phyloP scores from a whole-genome alignment of 2,888 invertebrate genomes.

The Pollenia angustigena region DNA sequence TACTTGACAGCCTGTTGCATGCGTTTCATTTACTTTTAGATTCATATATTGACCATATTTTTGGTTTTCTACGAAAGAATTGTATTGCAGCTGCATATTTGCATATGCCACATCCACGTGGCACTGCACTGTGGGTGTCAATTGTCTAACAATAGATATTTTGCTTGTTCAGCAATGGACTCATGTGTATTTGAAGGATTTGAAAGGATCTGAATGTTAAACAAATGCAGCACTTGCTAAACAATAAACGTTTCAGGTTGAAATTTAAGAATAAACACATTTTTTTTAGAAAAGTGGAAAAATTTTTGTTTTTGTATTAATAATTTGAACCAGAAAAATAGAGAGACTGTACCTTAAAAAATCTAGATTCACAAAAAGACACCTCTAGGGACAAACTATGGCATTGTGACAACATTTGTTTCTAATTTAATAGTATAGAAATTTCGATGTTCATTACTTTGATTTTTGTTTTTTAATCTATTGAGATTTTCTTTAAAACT shows the following conservation, averaged over 20 bases:
- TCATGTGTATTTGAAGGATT: constrained; percentile 24
- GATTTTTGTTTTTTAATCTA: background rate
- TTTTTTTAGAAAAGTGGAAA: background rate
- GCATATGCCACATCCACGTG: constrained; percentile 55
- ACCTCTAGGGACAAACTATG: too few relatives aligned
- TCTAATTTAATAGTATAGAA: too few relatives aligned
- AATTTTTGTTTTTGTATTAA: background rate
- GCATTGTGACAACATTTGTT: too few relatives aligned
- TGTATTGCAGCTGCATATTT: constrained; percentile 65
- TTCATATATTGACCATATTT: constrained; percentile 10
- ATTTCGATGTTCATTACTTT: too few relatives aligned
- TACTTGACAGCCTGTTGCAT: constrained; percentile 63
- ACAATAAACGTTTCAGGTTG: constrained; percentile 10
- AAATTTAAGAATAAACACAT: background rate
- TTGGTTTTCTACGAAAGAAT: constrained; percentile 19
- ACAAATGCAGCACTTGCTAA: constrained; percentile 34
- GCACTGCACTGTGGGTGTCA: constrained; percentile 65
- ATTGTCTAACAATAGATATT: constrained; percentile 36
- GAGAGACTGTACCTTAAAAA: background rate
- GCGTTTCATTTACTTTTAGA: background rate
- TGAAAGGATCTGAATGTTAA: constrained; percentile 43
- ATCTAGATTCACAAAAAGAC: background rate
- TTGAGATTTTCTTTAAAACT: background rate
- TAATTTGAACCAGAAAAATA: too few relatives aligned
- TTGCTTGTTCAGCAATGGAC: constrained; percentile 1